Evolutionary conservation across 2,113 vertebrate genomes (phyloP).

Genomic region (Equus quagga): DNA sequence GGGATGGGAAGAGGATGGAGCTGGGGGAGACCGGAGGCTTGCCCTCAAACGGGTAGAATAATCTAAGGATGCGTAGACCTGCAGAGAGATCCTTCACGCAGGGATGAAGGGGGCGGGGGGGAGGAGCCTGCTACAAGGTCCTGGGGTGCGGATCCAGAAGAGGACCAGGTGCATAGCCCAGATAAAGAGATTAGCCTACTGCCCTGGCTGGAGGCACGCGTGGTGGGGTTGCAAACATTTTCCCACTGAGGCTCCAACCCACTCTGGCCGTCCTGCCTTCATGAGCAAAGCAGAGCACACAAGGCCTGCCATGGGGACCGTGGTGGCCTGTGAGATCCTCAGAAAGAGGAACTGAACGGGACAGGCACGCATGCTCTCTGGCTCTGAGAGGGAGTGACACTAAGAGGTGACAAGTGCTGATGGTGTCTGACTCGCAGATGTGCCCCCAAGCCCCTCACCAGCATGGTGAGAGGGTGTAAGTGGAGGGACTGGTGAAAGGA

Average conservation of each 20-base stretch:
- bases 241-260: background rate
- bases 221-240: background rate
- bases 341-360: accelerated
- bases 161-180: background rate
- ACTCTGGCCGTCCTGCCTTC: background rate
- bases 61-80: background rate
- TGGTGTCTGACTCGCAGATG: background rate
- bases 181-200: background rate
- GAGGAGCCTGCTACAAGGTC: background rate
- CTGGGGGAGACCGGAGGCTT: background rate
- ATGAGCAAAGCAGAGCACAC: background rate
- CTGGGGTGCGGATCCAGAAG: background rate
- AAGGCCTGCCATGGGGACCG: background rate
- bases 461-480: background rate
- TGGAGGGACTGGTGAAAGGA: background rate
- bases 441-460: background rate
- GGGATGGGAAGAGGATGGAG: background rate
- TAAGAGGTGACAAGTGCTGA: background rate
- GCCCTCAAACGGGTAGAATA: background rate
- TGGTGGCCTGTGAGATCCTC: background rate
- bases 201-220: background rate
- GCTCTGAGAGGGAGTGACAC: too few relatives aligned
- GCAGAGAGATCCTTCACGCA: background rate
- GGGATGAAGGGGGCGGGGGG: background rate
- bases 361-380: background rate